These are phyloP conservation scores for Erannis defoliaria DNA, from an alignment of 2,888 invertebrate genomes.

Conservation along the genomic window DNA sequence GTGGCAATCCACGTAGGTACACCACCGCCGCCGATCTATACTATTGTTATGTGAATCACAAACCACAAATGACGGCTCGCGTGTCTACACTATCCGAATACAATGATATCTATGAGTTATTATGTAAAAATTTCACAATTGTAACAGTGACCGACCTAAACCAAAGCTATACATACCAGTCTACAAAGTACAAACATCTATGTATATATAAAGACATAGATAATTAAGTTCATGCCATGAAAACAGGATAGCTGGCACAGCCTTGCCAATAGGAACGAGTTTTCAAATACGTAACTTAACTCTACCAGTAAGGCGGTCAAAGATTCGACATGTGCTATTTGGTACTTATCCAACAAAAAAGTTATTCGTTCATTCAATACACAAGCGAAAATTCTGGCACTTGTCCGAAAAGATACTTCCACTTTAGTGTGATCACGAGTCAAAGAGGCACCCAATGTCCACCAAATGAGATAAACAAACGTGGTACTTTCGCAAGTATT, in stretches of 20 bases:
- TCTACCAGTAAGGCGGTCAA: conserved; percentile 9
- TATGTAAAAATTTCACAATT: conserved; percentile 35
- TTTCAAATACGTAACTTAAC: conserved; percentile 22
- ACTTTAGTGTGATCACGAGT: conserved; percentile 32
- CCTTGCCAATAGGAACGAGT: conserved; percentile 19
- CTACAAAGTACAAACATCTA: no score
- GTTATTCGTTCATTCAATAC: conserved; percentile 17
- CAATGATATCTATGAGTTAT: conserved; percentile 33
- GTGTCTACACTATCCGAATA: conserved; percentile 35
- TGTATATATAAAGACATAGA: neutral
- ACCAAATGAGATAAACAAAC: conserved; percentile 41
- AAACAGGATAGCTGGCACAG: conserved; percentile 3
- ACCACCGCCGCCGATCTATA: conserved; percentile 46
- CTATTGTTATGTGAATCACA: conserved; percentile 58
- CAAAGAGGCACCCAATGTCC: conserved; percentile 35
- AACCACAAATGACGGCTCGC: conserved; percentile 39
- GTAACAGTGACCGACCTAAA: conserved; percentile 17
- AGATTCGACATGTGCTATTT: conserved; percentile 32
- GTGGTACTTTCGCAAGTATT: conserved; percentile 40
- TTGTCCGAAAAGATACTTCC: conserved; percentile 21
- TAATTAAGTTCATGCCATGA: conserved; percentile 3
- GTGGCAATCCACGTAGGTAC: conserved; percentile 68
- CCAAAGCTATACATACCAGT: conserved; percentile 12
- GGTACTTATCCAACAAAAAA: conserved; percentile 36
- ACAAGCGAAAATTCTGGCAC: conserved; percentile 29